phyloP scores from a whole-genome alignment of 2,797 vertebrate genomes.

The Adelosebastes latens region DNA sequence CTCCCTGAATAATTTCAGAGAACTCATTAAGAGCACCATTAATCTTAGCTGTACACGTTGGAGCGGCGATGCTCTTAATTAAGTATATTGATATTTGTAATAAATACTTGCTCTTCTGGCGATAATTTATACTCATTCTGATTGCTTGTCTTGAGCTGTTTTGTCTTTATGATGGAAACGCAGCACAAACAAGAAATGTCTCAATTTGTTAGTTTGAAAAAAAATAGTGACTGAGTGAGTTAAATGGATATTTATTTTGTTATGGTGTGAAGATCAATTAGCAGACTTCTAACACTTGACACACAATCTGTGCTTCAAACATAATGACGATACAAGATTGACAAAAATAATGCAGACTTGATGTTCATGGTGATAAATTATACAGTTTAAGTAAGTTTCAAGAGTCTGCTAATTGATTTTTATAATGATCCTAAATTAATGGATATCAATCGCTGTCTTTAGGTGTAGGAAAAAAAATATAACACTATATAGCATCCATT shows the following conservation, averaged over 20 bases:
- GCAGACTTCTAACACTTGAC: not conserved
- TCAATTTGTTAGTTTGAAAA: not conserved
- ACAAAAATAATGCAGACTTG: not conserved
- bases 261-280: not conserved
- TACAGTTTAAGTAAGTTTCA: not conserved
- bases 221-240: not conserved
- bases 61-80: not conserved
- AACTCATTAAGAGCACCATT: conserved; percentile 4
- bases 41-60: not conserved
- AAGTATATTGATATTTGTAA: not conserved
- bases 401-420: not conserved
- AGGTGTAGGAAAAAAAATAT: not conserved
- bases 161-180: not conserved
- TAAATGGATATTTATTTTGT: not conserved
- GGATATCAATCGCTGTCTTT: not conserved
- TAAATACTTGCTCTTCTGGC: not conserved
- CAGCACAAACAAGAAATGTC: not conserved
- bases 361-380: not conserved
- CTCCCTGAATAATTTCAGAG: not conserved
- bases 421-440: not conserved
- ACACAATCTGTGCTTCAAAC: not conserved
- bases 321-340: not conserved
- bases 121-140: not conserved
- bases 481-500: not conserved
- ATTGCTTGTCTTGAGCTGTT: not conserved